phyloP scores from a whole-genome alignment of 2,888 invertebrate species.

The Aquatica leii region DNA sequence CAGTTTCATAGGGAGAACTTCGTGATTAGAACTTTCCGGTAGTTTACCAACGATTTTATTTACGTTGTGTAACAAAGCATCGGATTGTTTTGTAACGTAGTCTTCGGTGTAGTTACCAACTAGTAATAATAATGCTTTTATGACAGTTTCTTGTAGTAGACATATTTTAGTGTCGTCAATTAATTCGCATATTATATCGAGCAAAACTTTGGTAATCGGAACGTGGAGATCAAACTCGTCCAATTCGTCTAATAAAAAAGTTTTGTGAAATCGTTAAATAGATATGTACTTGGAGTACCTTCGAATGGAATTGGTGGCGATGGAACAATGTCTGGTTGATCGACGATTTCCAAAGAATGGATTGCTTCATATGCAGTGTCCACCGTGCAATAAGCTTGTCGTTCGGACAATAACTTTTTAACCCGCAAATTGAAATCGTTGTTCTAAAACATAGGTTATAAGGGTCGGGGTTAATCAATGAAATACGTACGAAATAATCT shows the following conservation, averaged over 20 bases:
- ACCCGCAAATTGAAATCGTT: conserved; percentile 60
- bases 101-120: conserved; percentile 60
- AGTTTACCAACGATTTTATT: conserved; percentile 48
- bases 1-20: conserved; percentile 51
- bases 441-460: conserved; percentile 53
- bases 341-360: conserved; percentile 28
- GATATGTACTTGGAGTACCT: conserved; percentile 41
- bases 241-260: conserved; percentile 60
- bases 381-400: conserved; percentile 67
- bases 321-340: conserved; percentile 21
- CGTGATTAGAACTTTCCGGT: conserved; percentile 41
- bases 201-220: conserved; percentile 59
- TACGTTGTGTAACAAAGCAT: conserved; percentile 40
- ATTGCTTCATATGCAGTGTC: conserved; percentile 68
- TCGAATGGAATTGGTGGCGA: conserved; percentile 35
- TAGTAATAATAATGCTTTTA: conserved; percentile 60
- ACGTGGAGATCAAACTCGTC: conserved; percentile 63
- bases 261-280: not conserved
- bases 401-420: conserved; percentile 64
- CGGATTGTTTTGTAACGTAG: conserved; percentile 36
- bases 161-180: conserved; percentile 60
- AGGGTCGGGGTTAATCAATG: not conserved
- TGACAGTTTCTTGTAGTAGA: conserved; percentile 62
- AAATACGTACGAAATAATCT: conserved; percentile 53
- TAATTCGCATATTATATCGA: conserved; percentile 63